These are phyloP conservation scores for Phortica magna DNA, from an alignment of 2,888 invertebrate species.

Conservation along the genomic window DNA sequence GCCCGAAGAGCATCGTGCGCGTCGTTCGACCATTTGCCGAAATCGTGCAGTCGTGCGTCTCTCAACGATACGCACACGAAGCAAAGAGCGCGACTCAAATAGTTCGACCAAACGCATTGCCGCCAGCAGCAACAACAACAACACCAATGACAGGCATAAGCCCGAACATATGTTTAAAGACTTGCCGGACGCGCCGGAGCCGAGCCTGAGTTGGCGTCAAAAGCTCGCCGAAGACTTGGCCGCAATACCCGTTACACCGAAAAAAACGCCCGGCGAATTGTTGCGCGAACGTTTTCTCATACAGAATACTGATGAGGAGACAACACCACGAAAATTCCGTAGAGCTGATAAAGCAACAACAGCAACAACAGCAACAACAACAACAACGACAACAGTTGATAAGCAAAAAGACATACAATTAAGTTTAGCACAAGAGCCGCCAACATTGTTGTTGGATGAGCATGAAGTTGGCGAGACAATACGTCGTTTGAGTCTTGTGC, in stretches of 20 bases:
- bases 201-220: conserved; percentile 81
- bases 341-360: background rate
- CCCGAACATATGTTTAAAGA: conserved; percentile 59
- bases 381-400: no score
- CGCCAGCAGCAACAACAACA: background rate
- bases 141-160: conserved; percentile 31
- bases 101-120: conserved; percentile 27
- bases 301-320: conserved; percentile 79
- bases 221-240: conserved; percentile 81
- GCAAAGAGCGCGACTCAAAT: conserved; percentile 59
- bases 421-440: conserved; percentile 45
- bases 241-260: conserved; percentile 69
- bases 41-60: conserved; percentile 87
- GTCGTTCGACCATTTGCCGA: conserved; percentile 83
- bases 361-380: no score
- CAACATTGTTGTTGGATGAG: conserved; percentile 38
- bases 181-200: conserved; percentile 77
- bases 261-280: conserved; percentile 85
- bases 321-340: background rate
- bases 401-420: conserved; percentile 48
- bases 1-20: conserved; percentile 71
- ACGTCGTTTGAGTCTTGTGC: conserved; percentile 74
- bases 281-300: conserved; percentile 83
- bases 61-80: conserved; percentile 81
- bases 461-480: conserved; percentile 66